Base-by-base conservation (phyloP, 2,113 vertebrate species). In the Stercorarius parasiticus region DNA sequence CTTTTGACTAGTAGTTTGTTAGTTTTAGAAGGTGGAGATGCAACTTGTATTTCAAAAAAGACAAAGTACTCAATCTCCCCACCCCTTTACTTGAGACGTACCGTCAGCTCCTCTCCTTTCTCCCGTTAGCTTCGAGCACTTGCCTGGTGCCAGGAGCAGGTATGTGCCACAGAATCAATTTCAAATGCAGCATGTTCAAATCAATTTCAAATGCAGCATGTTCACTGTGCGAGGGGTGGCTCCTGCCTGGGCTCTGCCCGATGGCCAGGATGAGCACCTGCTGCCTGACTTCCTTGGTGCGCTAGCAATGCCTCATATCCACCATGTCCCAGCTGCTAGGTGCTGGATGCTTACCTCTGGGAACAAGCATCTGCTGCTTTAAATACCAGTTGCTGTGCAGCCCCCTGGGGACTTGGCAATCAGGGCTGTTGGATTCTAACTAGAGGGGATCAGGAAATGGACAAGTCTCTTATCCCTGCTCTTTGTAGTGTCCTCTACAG, bases 61-160 rank as follows among this genome's bases (percentile, higher is more conserved):
- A 27, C 19, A 30, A 36, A 62, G 15, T n/a, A 50, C 8, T 11
- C 1, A 0, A 15, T 62, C 23, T 42, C 45, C 34, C 3, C 1
- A 45, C 27, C 17, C 40, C 43, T 66, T 92, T 55, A 16, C 8
- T 82, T 3, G 6, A 43, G 64, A 17, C 12, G 6, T 18, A 27
- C 9, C 19, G 88, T 70, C 49, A 78, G 21, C 20, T 70, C 26
- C 27, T 81, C 40, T 52, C 40, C 15, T 55, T 90, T 45, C 14
- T 70, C 36, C 32, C 10, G 2, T 43, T 64, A 32, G 21, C 62
- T 76, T 93, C 16, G 16, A 72, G 70, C 21, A 25, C n/a, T 61
- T 52, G 5, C 34, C 16, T 36, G 43, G 16, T 74, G 40, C 45
- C 43, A 55, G 86, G 47, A 80, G n/a, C 72, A 13, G 6, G 15